A percentile compares a stretch with the other conserved stretches of the same genome.
Evolutionary conservation across 2,797 vertebrate genomes (phyloP).

Genomic region (Catharus ustulatus): DNA sequence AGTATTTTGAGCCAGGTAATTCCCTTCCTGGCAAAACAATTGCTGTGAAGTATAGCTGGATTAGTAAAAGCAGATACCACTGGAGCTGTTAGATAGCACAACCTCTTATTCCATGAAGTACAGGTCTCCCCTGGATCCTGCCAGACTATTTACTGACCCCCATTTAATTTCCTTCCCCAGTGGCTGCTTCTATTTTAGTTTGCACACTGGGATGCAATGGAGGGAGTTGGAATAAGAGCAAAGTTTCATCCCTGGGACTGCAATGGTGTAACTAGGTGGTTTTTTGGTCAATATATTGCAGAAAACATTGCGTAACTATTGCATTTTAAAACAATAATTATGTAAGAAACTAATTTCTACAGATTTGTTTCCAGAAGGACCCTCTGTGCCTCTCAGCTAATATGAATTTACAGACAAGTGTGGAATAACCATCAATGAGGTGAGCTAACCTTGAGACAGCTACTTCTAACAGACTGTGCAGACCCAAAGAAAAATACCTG

Average conservation of each 20-base stretch:
- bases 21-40: background rate
- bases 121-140: background rate
- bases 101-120: background rate
- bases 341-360: background rate
- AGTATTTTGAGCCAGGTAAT: background rate
- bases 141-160: background rate
- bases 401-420: background rate
- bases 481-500: background rate
- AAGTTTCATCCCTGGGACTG: background rate
- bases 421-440: background rate
- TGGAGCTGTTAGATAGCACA: background rate
- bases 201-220: background rate
- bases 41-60: background rate
- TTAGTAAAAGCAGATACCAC: constrained; percentile 3
- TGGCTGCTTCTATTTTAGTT: background rate
- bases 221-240: background rate
- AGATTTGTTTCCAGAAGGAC: background rate
- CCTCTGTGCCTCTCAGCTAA: background rate
- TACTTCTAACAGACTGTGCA: background rate
- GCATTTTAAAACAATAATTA: background rate
- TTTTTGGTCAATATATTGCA: background rate
- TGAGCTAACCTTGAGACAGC: background rate
- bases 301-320: background rate
- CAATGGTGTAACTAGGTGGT: background rate
- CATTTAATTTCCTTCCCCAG: background rate